Evolutionary conservation across 2,888 invertebrate species (phyloP).

Genomic region (Meiosimyza decipiens): DNA sequence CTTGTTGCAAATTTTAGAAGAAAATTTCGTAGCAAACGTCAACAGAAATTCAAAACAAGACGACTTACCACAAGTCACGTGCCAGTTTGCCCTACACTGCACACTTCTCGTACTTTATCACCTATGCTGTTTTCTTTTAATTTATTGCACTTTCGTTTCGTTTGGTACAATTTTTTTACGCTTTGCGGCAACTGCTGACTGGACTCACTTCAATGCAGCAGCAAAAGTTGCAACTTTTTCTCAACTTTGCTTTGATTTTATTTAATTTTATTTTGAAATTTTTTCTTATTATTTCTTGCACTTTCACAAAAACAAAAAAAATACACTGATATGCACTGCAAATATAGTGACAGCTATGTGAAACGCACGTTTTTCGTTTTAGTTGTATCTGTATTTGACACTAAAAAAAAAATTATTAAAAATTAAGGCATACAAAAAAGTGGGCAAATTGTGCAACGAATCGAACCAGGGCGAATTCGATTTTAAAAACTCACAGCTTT

Average conservation of each 20-base stretch:
- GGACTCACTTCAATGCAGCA: not conserved
- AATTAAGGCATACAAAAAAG: not conserved
- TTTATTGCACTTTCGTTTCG: not conserved
- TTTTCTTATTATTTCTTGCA: constrained; percentile 14
- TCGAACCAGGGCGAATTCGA: constrained; percentile 24
- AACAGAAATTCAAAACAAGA: no score
- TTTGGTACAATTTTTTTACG: no score
- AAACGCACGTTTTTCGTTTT: constrained; percentile 12
- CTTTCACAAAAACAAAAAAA: constrained; percentile 13
- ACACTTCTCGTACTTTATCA: constrained; percentile 31
- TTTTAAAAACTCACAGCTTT: constrained; percentile 27
- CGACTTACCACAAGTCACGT: no score
- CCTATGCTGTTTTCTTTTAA: constrained; percentile 41
- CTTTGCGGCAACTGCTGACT: no score
- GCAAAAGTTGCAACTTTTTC: not conserved
- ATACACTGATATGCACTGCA: not conserved
- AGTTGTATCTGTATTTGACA: not conserved
- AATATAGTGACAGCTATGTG: not conserved
- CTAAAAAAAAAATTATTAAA: not conserved
- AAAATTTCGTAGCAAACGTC: no score
- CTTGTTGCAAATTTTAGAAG: no score
- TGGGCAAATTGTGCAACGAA: not conserved
- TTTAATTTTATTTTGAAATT: not conserved
- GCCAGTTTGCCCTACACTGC: no score
- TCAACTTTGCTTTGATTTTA: not conserved